Evolutionary conservation across 2,113 vertebrate genomes (phyloP), one percentile per base, ranked within the genome.

Genomic region (Delphinapterus leucas): DNA sequence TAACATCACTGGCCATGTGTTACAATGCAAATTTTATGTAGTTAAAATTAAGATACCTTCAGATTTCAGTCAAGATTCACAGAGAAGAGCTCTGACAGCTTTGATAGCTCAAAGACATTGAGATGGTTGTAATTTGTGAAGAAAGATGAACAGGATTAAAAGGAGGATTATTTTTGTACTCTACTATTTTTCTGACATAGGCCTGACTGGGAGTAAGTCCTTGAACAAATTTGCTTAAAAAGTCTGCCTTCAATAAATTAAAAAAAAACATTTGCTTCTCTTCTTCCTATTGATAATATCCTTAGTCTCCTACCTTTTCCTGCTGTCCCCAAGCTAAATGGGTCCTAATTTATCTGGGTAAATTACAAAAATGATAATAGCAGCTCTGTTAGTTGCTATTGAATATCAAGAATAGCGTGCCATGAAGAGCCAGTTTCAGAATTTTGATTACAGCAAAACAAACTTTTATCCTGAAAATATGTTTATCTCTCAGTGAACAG

Each of bases 381-480:
- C 33, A 28, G 31, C 21, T 90, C 8, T 53, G 1, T 77, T 85
- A 77, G 9, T 67, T 93, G 28, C 31, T 60, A 77, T 26, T 73
- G 31, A 63, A 4, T 73, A 58, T 38, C 70, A 84, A 87, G 91
- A 85, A 49, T 65, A 94, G 82, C 4, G 3, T 71, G n/a, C 13
- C 31, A 31, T 3, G 58, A 82, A 18, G 61, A 79, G 8, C 15
- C 70, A 49, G 36, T 73, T 92, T 68, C 49, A 94, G 33, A 58
- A 88, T 81, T 88, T 53, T 70, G 74, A 58, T 93, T 65, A 89
- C 36, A 95, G 67, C 36, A 83, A 47, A 41, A 74, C 61, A 83
- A 74, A 70, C 41, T 65, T 97, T 93, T 76, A 21, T 94, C 60
- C 82, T 88, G 74, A 85, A 90, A 86, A 28, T 94, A 38, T 65